Conservation (phyloP, 2,888 invertebrate species). For the Habrosyne pyritoides region DNA sequence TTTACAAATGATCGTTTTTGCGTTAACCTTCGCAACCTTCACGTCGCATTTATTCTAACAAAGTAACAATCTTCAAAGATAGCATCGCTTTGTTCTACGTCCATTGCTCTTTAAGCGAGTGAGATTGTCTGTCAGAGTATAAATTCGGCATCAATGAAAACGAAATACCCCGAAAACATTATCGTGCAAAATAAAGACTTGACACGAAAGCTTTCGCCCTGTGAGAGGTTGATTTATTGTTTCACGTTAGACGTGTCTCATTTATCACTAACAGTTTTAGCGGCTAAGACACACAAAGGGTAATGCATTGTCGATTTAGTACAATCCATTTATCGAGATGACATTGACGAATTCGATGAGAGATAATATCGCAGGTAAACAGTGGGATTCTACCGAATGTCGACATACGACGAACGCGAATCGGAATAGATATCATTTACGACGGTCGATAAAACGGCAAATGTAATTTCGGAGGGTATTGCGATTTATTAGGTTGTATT, state of each 20-base stretch:
- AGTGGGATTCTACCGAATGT: conserved; percentile 20
- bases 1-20: conserved; percentile 53
- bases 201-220: conserved; percentile 46
- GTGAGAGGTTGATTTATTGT: conserved; percentile 65
- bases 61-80: conserved; percentile 31
- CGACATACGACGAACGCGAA: conserved; percentile 2
- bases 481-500: conserved; percentile 41
- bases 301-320: conserved; percentile 59
- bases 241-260: conserved; percentile 62
- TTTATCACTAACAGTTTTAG: conserved; percentile 71
- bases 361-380: conserved; percentile 37
- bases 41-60: conserved; percentile 42
- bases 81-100: conserved; percentile 31
- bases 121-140: conserved; percentile 3
- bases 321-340: conserved; percentile 59
- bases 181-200: conserved; percentile 37
- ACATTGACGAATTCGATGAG: conserved; percentile 60
- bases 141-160: conserved; percentile 42
- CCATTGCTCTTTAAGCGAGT: conserved; percentile 29
- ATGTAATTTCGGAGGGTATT: conserved; percentile 34
- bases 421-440: not conserved
- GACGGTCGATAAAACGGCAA: conserved; percentile 19
- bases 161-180: conserved; percentile 32
- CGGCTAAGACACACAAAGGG: conserved; percentile 61
- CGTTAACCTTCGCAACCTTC: conserved; percentile 44